These are phyloP conservation scores for Drosophila flavopinicola DNA, from an alignment of 2,888 invertebrate genomes.

Conservation along the genomic window DNA sequence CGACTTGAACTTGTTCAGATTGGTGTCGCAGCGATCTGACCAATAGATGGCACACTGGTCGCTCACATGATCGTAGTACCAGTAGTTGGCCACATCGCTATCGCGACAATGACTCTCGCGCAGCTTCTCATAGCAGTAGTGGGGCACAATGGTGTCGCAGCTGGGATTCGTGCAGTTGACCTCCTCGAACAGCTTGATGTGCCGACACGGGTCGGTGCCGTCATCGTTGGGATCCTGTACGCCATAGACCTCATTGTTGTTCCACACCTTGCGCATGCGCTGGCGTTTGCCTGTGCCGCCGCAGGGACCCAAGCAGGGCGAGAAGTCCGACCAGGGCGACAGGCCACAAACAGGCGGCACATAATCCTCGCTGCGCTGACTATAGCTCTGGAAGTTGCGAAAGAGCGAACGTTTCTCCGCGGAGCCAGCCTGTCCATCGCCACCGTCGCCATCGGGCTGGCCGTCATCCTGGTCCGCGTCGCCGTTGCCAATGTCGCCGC, in stretches of 20 bases:
- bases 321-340: slow-evolving; percentile 92
- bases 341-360: slow-evolving; percentile 86
- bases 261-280: slow-evolving; percentile 84
- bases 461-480: slow-evolving; percentile 34
- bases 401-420: slow-evolving; percentile 71
- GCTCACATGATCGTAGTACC: slow-evolving; percentile 91
- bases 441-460: slow-evolving; percentile 30
- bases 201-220: slow-evolving; percentile 80
- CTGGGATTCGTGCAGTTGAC: slow-evolving; percentile 81
- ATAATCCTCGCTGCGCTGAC: slow-evolving; percentile 77
- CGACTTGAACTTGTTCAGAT: slow-evolving; percentile 93
- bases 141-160: slow-evolving; percentile 79
- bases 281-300: slow-evolving; percentile 88
- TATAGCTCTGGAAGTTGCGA: slow-evolving; percentile 76
- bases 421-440: slow-evolving; percentile 47
- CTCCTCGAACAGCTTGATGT: slow-evolving; percentile 79
- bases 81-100: slow-evolving; percentile 90
- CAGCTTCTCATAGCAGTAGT: slow-evolving; percentile 79
- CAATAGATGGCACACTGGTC: slow-evolving; percentile 93
- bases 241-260: slow-evolving; percentile 81
- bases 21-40: slow-evolving; percentile 93
- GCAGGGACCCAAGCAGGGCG: slow-evolving; percentile 91
- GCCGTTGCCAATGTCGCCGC: slow-evolving; percentile 77
- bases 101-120: slow-evolving; percentile 91
- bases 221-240: slow-evolving; percentile 67